Evolutionary conservation across 2,113 vertebrate species (phyloP).

Genomic region (Cariama cristata): DNA sequence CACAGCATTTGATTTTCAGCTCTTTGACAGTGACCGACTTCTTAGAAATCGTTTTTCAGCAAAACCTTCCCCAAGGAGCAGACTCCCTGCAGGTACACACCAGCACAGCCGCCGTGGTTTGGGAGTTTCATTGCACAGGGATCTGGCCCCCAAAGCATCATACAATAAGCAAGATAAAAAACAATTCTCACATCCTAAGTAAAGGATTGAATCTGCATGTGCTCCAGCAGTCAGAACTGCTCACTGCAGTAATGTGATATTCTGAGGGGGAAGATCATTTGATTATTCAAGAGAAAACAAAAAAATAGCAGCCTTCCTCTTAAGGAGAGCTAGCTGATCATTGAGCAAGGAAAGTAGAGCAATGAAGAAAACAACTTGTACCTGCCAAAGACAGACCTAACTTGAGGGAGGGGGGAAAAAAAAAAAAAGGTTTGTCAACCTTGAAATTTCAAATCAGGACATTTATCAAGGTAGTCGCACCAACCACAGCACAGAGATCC

Average conservation of each 20-base stretch:
- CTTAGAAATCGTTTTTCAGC: neutral
- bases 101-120: fast-evolving
- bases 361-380: conserved; percentile 77
- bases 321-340: conserved; percentile 31
- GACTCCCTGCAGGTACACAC: neutral
- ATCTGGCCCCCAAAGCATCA: neutral
- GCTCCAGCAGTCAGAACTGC: fast-evolving
- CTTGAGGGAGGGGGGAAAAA: too few species aligned
- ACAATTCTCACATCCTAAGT: fast-evolving
- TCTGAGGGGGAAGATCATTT: neutral
- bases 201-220: too few species aligned
- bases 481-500: neutral
- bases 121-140: neutral
- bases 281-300: neutral
- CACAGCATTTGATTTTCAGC: neutral
- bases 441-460: neutral
- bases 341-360: conserved; percentile 77
- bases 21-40: neutral
- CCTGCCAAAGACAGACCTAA: conserved; percentile 54
- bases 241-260: neutral
- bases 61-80: neutral
- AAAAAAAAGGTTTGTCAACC: neutral
- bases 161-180: neutral
- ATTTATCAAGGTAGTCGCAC: neutral
- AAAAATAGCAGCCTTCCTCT: neutral